Evolutionary conservation across 1,140 invertebrate genomes (phyloP).

Genomic region (Oncopodura yosiiana): DNA sequence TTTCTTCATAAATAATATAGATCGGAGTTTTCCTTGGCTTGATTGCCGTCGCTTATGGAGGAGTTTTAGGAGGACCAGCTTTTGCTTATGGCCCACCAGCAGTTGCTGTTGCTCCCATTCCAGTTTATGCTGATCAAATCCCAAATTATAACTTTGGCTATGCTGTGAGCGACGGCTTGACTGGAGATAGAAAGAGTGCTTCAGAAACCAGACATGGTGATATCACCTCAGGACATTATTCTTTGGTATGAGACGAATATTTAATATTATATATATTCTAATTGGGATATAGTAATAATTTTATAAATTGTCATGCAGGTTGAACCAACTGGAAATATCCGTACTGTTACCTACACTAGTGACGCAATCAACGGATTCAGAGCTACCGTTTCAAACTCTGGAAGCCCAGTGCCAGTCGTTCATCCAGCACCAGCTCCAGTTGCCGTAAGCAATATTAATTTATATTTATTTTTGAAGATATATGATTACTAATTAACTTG

Average conservation of each 20-base stretch:
- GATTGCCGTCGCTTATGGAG: too few relatives aligned
- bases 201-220: conserved; percentile 41
- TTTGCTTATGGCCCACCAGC: too few relatives aligned
- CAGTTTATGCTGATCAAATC: neutral
- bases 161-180: conserved; percentile 35
- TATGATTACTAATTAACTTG: too few relatives aligned
- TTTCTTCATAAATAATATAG: too few relatives aligned
- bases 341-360: conserved; percentile 3
- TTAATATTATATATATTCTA: too few relatives aligned
- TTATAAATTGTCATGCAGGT: too few relatives aligned
- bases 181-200: conserved; percentile 36
- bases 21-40: too few relatives aligned
- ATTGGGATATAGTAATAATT: too few relatives aligned
- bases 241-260: too few relatives aligned
- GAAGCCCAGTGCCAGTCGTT: conserved; percentile 35
- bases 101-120: neutral
- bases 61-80: too few relatives aligned
- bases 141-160: conserved; percentile 31
- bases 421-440: neutral
- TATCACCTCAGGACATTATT: conserved; percentile 25
- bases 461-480: too few relatives aligned
- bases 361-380: conserved; percentile 41
- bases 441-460: too few relatives aligned
- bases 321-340: conserved; percentile 2
- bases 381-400: conserved; percentile 16